These are phyloP conservation scores for Artibeus lituratus DNA, from an alignment of 2,797 vertebrate species.

Conservation along the genomic window DNA sequence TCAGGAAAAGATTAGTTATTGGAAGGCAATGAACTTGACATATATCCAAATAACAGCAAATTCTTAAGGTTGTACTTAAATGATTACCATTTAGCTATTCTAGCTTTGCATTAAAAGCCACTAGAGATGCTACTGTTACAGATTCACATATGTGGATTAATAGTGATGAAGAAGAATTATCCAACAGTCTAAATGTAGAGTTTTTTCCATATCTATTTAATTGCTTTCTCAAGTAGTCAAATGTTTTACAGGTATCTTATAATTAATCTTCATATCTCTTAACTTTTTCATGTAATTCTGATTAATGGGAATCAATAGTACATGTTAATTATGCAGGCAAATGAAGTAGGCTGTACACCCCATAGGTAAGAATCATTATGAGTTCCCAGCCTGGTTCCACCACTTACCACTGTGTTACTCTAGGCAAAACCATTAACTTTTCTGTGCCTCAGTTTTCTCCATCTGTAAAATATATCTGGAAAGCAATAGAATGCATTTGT, in stretches of 20 bases:
- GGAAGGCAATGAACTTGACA: neutral
- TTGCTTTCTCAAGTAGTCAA: neutral
- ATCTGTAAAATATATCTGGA: neutral
- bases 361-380: neutral
- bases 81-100: neutral
- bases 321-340: neutral
- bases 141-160: neutral
- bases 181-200: neutral
- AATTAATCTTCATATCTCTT: slow-evolving; percentile 27
- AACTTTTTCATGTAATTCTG: slow-evolving; percentile 18
- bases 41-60: neutral
- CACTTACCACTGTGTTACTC: neutral
- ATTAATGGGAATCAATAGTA: neutral
- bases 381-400: neutral
- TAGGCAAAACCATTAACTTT: neutral
- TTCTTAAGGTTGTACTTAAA: neutral
- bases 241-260: neutral
- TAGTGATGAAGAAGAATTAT: neutral
- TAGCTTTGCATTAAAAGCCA: neutral
- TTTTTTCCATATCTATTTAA: neutral
- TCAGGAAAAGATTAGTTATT: neutral
- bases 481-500: neutral
- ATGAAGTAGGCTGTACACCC: neutral
- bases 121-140: neutral
- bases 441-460: neutral